Base-by-base conservation (phyloP, 1,140 invertebrate genomes). In the Atta colombica region DNA sequence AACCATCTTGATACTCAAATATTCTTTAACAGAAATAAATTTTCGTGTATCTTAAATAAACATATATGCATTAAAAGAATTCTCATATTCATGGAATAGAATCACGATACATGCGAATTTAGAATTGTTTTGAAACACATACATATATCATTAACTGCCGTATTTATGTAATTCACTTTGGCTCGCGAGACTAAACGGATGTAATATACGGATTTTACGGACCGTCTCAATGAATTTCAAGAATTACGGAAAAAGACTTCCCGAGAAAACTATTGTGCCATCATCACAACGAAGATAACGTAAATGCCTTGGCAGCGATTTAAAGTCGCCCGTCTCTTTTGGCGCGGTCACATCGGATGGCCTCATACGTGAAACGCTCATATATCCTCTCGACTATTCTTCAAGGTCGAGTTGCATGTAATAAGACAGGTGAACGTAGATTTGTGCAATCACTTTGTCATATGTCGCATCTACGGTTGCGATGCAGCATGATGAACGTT, bases 381-480 rank as follows among this genome's bases (percentile, higher is more conserved):
- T 39, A 25, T 58, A 61, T 74, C 45, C 39, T 84, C 58, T 49
- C 68, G 18, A 25, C n/a, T 25, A 21, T 69, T 81, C 25, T 14
- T 58, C 87, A 89, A 89, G 88, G 88, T 89, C 84, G 61, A 6
- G n/a, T 78, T 55, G 58, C 74, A 51, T 68, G 75, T 82, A 74
- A 68, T 72, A 75, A 84, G 69, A 18, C 88, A 89, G 69, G 51
- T 74, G 88, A 89, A 89, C 14, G 84, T 66, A 61, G 88, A 85
- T 87, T 77, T 89, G 77, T 53, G 84, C 75, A 87, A 89, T 77
- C 71, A 49, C 39, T 45, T 51, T 21, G 60, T 58, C 61, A 60
- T 55, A 21, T 49, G 55, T 66, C 80, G 69, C 61, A 60, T 66
- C 82, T 85, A 31, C 82, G 61, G 10, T 86, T 45, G 87, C 68